phyloP scores from a whole-genome alignment of 1,140 invertebrate genomes.

The Apis cerana region DNA sequence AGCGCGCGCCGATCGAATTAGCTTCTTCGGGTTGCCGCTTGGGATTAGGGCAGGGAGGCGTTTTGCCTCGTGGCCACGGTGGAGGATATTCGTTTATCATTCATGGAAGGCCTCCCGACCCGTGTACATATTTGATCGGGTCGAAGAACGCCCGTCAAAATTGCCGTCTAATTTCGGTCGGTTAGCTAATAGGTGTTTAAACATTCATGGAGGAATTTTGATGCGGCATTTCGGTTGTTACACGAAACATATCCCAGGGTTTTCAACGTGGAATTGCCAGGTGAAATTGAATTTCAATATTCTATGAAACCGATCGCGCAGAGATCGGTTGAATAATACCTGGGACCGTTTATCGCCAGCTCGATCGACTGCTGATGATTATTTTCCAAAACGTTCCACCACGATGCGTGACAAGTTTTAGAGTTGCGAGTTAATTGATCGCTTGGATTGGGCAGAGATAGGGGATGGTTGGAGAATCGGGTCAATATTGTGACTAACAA shows the following conservation, averaged over 20 bases:
- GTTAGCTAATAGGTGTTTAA: constrained; percentile 34
- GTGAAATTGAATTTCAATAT: constrained; percentile 41
- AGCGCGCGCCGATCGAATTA: constrained; percentile 10
- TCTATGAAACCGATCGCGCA: not conserved
- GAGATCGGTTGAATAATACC: not conserved
- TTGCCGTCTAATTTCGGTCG: constrained; percentile 33
- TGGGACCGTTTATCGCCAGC: not conserved
- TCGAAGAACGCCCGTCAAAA: constrained; percentile 34
- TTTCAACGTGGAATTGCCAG: not conserved
- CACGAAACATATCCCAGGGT: not conserved
- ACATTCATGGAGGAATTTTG: constrained; percentile 19
- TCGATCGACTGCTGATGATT: not conserved
- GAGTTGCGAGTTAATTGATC: not conserved
- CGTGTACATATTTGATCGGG: constrained; percentile 43
- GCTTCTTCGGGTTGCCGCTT: constrained; percentile 12
- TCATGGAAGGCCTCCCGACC: constrained; percentile 28
- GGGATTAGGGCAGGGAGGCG: constrained; percentile 14
- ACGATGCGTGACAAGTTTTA: not conserved
- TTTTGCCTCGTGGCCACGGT: not conserved
- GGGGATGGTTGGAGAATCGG: not conserved
- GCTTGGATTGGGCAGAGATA: not conserved
- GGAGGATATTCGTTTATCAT: constrained; percentile 46
- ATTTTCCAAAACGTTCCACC: not conserved
- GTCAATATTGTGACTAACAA: constrained; percentile 1
- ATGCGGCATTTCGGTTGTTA: not conserved